Evolutionary conservation across 2,113 vertebrate species (phyloP).

Genomic region (Seriola dumerili): DNA sequence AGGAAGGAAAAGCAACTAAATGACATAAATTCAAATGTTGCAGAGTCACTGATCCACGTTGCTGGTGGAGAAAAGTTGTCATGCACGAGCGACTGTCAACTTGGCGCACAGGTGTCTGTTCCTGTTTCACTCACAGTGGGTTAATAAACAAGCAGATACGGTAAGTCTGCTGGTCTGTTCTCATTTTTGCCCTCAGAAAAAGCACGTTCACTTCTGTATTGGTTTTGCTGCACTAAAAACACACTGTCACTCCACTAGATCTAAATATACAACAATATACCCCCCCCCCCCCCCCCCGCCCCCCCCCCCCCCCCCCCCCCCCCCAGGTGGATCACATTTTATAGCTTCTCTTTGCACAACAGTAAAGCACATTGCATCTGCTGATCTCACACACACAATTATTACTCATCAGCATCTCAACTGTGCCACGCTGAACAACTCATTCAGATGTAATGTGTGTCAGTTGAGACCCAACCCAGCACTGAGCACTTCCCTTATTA

Average conservation of each 20-base stretch:
- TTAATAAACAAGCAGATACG: slow-evolving; percentile 1
- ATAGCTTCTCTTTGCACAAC: background rate
- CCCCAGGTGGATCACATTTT: background rate
- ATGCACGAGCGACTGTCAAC: background rate
- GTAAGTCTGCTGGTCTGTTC: background rate
- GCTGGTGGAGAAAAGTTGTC: slow-evolving; percentile 9
- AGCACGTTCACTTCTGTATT: background rate
- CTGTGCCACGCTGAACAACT: slow-evolving; percentile 39
- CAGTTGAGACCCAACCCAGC: slow-evolving; percentile 65
- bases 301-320: too few relatives aligned
- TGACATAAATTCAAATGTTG: background rate
- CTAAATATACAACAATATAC: slow-evolving; percentile 8
- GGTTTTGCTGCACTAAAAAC: background rate
- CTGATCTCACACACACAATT: slow-evolving; percentile 13
- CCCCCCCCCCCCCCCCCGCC: too few relatives aligned
- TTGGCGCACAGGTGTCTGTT: slow-evolving; percentile 53
- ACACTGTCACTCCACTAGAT: background rate
- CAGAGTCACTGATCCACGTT: background rate
- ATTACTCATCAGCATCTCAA: slow-evolving; percentile 18
- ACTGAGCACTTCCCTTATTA: slow-evolving; percentile 67
- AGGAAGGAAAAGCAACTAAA: background rate
- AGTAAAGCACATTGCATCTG: background rate
- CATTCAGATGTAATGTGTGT: slow-evolving; percentile 67
- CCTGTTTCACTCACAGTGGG: slow-evolving; percentile 36
- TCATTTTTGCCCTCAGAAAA: background rate